Base-by-base conservation (phyloP, 2,888 invertebrate species). In the Ormyrus labotus region DNA sequence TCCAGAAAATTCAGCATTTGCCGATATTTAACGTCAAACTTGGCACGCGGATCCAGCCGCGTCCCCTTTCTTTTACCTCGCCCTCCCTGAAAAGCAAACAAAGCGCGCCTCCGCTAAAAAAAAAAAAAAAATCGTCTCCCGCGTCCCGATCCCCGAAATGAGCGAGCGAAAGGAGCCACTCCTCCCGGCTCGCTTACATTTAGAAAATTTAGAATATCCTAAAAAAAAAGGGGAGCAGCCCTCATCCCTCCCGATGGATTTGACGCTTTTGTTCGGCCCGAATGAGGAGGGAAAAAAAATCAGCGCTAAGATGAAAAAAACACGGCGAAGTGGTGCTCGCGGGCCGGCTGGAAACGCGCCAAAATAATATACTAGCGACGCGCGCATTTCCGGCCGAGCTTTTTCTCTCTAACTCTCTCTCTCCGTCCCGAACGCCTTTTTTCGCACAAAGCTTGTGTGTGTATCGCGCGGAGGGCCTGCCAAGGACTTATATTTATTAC, bases 281-380 rank as follows among this genome's bases (percentile, higher is more conserved):
- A 78, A 78, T 81, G 63, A 65, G 69, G 63, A 10, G 61, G 73
- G 78, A 72, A 85, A 86, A 86, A 84, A 85, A 86, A 85, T 80
- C 84, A 85, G 85, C 85, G 87, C 86, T 89, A 89, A 90, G 90
- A 90, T 90, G 89, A 89, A 89, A 90, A 90, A 34, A 89, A 89
- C 86, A 87, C 86, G 86, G 34, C 87, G 87, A 89, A 88, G 87
- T 85, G 87, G 89, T 88, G 89, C 89, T 89, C 85, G 87, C 89
- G 89, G 89, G 87, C 87, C 86, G 87, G 86, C 87, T 90, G 90
- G 90, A 90, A 85, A 84, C 83, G 84, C 88, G 90, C 90, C 90
- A 90, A 88, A 87, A 90, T 90, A 90, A 90, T 90, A 90, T 89
- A 88, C 89, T 84, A 86, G 87, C 87, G 85, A 85, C 87, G 81